Evolutionary conservation across 1,140 invertebrate genomes (phyloP).

Genomic region (Lethocerus indicus): DNA sequence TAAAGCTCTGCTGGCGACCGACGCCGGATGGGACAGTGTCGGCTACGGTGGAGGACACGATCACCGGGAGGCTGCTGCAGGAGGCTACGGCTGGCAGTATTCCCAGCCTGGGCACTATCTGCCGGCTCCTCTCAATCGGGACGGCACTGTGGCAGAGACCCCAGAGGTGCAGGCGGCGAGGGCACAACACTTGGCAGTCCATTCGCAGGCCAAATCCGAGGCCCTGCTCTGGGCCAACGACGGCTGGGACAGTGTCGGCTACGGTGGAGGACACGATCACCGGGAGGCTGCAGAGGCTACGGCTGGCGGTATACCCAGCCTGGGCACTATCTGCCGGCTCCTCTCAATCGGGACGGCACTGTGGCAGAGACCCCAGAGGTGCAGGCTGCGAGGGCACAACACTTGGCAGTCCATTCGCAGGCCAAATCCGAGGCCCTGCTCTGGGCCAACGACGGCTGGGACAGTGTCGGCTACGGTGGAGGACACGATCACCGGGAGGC

Average conservation of each 20-base stretch:
- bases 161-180: not conserved
- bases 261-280: no score
- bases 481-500: not conserved
- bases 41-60: no score
- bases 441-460: not conserved
- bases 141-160: not conserved
- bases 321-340: slow-evolving; percentile 1
- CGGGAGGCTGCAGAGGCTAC: not conserved
- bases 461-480: no score
- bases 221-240: not conserved
- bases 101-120: slow-evolving; percentile 7
- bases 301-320: not conserved
- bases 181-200: not conserved
- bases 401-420: not conserved
- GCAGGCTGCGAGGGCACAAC: slow-evolving; percentile 5
- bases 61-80: no score
- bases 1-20: no score
- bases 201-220: not conserved
- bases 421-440: not conserved
- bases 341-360: slow-evolving; percentile 8
- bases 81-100: no score
- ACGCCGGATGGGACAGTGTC: no score
- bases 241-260: not conserved
- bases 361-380: slow-evolving; percentile 32
- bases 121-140: not conserved